Evolutionary conservation across 2,888 invertebrate genomes (phyloP).

Genomic region (Isoperla grammatica): DNA sequence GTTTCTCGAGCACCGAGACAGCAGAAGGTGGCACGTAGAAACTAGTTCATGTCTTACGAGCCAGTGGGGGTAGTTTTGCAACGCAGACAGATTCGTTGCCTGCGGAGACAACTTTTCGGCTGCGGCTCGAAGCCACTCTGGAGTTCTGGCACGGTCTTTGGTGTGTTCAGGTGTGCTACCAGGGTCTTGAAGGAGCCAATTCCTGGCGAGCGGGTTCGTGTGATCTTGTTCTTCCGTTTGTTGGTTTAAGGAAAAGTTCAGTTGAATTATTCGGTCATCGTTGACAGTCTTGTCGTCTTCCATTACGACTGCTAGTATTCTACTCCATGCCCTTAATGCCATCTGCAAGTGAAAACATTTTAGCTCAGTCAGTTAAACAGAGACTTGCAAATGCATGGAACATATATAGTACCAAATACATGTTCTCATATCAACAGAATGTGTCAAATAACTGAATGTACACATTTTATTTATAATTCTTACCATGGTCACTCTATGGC

Average conservation of each 20-base stretch:
- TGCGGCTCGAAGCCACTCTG: slow-evolving; percentile 54
- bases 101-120: slow-evolving; percentile 52
- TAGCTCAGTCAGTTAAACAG: not conserved
- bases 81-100: slow-evolving; percentile 47
- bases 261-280: not conserved
- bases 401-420: not conserved
- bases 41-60: slow-evolving; percentile 59
- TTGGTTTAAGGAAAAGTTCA: not conserved
- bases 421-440: too few species aligned
- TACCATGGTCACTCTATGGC: slow-evolving; percentile 57
- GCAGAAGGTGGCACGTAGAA: slow-evolving; percentile 44
- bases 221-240: not conserved
- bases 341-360: slow-evolving; percentile 38
- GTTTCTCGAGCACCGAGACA: slow-evolving; percentile 28
- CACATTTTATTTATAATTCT: slow-evolving; percentile 30
- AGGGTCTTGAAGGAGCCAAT: slow-evolving; percentile 28
- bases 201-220: not conserved
- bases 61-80: slow-evolving; percentile 56
- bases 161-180: slow-evolving; percentile 37
- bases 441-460: too few species aligned
- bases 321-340: slow-evolving; percentile 45
- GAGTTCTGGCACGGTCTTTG: slow-evolving; percentile 42
- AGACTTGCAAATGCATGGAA: not conserved
- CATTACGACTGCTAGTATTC: slow-evolving; percentile 46
- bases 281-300: slow-evolving; percentile 38